Evolutionary conservation across 2,888 invertebrate species (phyloP), one percentile per base, ranked within the genome.

Genomic region (Lamellibrachia columna): DNA sequence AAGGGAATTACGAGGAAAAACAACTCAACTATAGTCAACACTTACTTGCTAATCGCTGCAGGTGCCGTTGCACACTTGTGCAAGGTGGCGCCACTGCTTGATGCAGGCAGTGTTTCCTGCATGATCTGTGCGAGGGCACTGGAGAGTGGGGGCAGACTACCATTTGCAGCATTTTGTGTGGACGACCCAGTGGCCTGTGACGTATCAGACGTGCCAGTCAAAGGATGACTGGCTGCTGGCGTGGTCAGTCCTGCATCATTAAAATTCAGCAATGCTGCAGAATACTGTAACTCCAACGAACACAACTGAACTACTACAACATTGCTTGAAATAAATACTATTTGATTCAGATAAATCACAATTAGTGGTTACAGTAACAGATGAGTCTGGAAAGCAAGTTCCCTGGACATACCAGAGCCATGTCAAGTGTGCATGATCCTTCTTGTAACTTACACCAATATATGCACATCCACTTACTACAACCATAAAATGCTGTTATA

Each of bases 101-200:
- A 75, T n/a, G 75, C 75, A 22, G 75, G 75, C n/a, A n/a, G 75
- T 75, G 75, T 75, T 75, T 75, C 75, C 22, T 22, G 75, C 75
- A 75, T 75, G 75, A 75, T 15, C 75, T 75, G 75, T 75, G 75
- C 75, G 28, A 94, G 92, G 58, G 90, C 91, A 91, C 90, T 75
- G 52, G 90, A 90, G 58, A 58, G 91, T 28, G 15, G 91, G 40
- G 60, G 60, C 91, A 92, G 93, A 91, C 53, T 90, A 90, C 92
- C 55, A 53, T 90, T 91, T n/a, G 92, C 90, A 7, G 92, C 40
- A 53, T 93, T 90, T 2, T 60, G 90, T 28, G 93, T 90, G 28
- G 93, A 90, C 15, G 93, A 58, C 22, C 55, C 53, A 28, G 93
- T 90, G 9, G 91, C 75, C 28, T 91, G 91, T 91, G 92, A 92